Conservation (phyloP, 2,888 invertebrate species). For the Globia sparganii region DNA sequence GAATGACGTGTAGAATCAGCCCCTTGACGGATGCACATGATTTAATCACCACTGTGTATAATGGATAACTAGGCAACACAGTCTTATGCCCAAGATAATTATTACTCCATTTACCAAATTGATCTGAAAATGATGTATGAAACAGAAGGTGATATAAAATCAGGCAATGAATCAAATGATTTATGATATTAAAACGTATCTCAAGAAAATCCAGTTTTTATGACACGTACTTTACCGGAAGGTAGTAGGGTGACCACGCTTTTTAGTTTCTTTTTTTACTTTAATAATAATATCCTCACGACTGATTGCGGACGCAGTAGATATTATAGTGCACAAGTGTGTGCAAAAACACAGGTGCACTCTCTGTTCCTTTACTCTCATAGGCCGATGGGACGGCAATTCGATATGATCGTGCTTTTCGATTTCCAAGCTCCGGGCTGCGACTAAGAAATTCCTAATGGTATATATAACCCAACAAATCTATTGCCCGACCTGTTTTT, state of each 20-base stretch:
- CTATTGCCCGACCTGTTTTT: too few species aligned
- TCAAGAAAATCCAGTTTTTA: conserved; percentile 60
- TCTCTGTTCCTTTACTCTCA: too few species aligned
- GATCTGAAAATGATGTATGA: conserved; percentile 26
- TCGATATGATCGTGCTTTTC: too few species aligned
- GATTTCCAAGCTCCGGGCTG: too few species aligned
- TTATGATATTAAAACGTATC: conserved; percentile 54
- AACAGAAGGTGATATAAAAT: conserved; percentile 33
- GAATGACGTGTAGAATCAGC: neutral
- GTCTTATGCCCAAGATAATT: neutral
- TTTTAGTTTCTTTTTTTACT: neutral
- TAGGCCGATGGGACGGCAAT: too few species aligned
- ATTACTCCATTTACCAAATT: conserved; percentile 18
- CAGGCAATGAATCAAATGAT: conserved; percentile 45
- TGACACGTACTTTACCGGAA: conserved; percentile 50
- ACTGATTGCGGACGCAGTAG: neutral
- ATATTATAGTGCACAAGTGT: too few species aligned
- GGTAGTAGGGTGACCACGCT: conserved; percentile 28
- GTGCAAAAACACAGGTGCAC: too few species aligned
- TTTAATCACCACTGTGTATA: neutral
- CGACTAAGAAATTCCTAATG: too few species aligned
- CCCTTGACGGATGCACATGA: neutral
- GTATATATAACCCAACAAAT: too few species aligned
- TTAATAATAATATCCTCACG: neutral
- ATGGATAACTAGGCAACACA: neutral